phyloP scores from a whole-genome alignment of 2,113 vertebrate genomes.

The Marmota monax region DNA sequence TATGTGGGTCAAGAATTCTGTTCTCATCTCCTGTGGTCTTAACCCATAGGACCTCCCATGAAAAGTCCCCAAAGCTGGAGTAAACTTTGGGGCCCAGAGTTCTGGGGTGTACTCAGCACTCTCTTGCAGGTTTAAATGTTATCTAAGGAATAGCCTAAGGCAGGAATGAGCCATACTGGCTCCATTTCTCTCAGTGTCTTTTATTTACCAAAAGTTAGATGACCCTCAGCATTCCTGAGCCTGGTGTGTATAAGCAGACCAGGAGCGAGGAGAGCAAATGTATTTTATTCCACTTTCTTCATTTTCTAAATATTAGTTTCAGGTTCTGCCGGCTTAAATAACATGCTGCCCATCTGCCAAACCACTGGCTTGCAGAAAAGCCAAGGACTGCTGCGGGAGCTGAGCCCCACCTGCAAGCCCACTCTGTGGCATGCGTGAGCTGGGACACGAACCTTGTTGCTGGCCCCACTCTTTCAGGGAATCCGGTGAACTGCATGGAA shows the following conservation, averaged over 20 bases:
- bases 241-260: neutral
- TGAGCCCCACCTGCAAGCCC: neutral
- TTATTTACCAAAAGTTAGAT: neutral
- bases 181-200: neutral
- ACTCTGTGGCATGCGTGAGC: fast-evolving
- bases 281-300: neutral
- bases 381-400: neutral
- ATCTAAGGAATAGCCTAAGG: neutral
- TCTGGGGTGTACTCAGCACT: neutral
- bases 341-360: neutral
- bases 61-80: neutral
- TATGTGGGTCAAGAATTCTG: neutral
- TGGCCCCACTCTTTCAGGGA: neutral
- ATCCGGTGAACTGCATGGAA: neutral
- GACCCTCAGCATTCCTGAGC: neutral
- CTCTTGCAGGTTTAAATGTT: too few species aligned
- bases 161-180: neutral
- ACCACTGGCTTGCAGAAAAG: neutral
- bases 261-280: fast-evolving
- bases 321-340: neutral
- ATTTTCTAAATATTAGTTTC: neutral
- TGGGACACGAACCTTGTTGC: too few species aligned
- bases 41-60: fast-evolving
- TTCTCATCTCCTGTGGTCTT: neutral
- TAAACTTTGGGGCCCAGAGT: neutral